Conservation (phyloP, 2,888 invertebrate genomes). For the Gibbula magus region DNA sequence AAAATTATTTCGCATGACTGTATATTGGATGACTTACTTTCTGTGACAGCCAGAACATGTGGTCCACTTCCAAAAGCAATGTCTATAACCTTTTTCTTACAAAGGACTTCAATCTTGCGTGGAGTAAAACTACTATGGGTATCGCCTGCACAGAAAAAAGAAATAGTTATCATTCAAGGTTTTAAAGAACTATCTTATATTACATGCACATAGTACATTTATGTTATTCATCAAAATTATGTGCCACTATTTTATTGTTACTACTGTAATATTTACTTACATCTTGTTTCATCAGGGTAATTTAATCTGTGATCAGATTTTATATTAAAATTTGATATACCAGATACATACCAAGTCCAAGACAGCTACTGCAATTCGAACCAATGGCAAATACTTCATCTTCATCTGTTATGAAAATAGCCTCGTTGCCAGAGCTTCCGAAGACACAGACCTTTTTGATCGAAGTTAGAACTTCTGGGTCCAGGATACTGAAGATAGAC, state of each 20-base stretch:
- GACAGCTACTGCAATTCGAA: conserved; percentile 79
- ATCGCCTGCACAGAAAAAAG: conserved; percentile 77
- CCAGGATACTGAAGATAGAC: conserved; percentile 79
- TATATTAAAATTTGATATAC: too few relatives aligned
- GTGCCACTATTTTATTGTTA: too few relatives aligned
- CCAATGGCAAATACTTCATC: conserved; percentile 80
- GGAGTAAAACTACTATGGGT: conserved; percentile 78
- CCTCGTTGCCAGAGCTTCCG: conserved; percentile 80
- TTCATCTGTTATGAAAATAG: conserved; percentile 79
- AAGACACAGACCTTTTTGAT: conserved; percentile 79
- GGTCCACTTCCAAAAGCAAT: conserved; percentile 80
- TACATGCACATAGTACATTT: background rate
- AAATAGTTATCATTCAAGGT: too few relatives aligned
- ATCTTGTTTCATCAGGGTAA: too few relatives aligned
- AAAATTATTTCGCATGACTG: too few relatives aligned
- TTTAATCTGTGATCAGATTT: too few relatives aligned
- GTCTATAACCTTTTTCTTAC: conserved; percentile 77
- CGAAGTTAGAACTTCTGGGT: conserved; percentile 76
- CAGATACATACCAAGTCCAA: conserved; percentile 75
- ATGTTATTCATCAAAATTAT: too few relatives aligned
- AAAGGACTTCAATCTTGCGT: conserved; percentile 77
- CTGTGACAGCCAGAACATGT: conserved; percentile 79
- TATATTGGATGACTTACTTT: conserved; percentile 68
- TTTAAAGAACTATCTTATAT: background rate
- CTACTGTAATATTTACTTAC: too few relatives aligned